Evolutionary conservation across 2,113 vertebrate genomes (phyloP).

Genomic region (Crotalus viridis): DNA sequence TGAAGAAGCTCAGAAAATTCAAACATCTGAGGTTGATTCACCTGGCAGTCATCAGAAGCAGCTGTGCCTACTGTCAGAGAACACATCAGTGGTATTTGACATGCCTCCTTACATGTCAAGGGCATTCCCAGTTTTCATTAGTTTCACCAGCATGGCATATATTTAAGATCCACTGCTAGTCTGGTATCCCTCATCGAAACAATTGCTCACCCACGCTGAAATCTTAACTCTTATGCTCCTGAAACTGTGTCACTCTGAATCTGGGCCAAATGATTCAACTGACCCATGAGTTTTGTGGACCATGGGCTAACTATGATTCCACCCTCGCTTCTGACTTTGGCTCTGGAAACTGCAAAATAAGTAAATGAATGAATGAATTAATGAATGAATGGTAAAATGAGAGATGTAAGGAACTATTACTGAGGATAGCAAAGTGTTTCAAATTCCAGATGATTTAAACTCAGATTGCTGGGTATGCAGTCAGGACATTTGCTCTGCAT

Average conservation of each 20-base stretch:
- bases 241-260: background rate
- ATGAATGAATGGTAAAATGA: background rate
- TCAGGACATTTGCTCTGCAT: background rate
- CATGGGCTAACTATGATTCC: background rate
- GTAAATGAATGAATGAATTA: no score
- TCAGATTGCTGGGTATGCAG: background rate
- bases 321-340: background rate
- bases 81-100: background rate
- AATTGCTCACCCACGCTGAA: background rate
- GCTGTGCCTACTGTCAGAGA: background rate
- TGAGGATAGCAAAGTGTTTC: background rate
- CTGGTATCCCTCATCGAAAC: background rate
- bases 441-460: background rate
- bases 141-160: background rate
- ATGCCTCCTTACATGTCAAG: background rate
- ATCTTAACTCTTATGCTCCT: background rate
- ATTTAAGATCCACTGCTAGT: background rate
- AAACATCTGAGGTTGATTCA: background rate
- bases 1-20: background rate
- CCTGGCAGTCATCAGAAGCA: background rate
- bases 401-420: background rate
- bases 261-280: background rate
- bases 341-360: background rate
- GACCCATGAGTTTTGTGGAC: background rate
- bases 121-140: background rate